Evolutionary conservation across 2,888 invertebrate species (phyloP), one percentile per base, ranked within the genome.

Genomic region (Zootermopsis nevadensis): DNA sequence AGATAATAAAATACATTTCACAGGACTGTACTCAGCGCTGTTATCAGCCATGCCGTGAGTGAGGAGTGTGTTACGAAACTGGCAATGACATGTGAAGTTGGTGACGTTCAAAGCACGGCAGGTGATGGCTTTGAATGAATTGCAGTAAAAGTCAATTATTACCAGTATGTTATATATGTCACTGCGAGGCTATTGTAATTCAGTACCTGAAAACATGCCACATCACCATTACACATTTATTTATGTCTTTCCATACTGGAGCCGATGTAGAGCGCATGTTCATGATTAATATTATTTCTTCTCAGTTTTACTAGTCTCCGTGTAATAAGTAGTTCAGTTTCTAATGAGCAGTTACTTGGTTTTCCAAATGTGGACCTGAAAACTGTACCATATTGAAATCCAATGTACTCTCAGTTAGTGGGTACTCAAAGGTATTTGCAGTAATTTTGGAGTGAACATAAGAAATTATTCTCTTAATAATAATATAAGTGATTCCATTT

Each of bases 141-240:
- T 60, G 27, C 27, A 27, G 60, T 60, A 27, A n/a, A 60, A 10
- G 27, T 60, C 60, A 27, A 6, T 60, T n/a, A 12, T 27, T n/a
- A 2, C 8, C 12, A 27, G 12, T 60, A 2, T 27, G n/a, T n/a
- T n/a, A 0, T n/a, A n/a, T n/a, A n/a, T 27, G 6, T 60, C 60
- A 60, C n/a, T 27, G 22, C 4, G n/a, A 27, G n/a, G 27, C n/a
- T 3, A 60, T 60, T 60, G 12, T 27, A 60, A 27, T 60, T 60
- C 60, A 27, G 60, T 60, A 60, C 60, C 60, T 60, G 60, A 60
- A 60, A 60, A 27, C 60, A n/a, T 60, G 60, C n/a, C n/a, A 60
- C 60, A 60, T 60, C 60, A 60, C 60, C 22, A 12, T n/a, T 60
- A 27, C 27, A 60, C 60, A 60, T 60, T 42, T 60, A 60, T 60